Evolutionary conservation across 2,797 vertebrate species (phyloP).

Genomic region (Simalia tracyae): DNA sequence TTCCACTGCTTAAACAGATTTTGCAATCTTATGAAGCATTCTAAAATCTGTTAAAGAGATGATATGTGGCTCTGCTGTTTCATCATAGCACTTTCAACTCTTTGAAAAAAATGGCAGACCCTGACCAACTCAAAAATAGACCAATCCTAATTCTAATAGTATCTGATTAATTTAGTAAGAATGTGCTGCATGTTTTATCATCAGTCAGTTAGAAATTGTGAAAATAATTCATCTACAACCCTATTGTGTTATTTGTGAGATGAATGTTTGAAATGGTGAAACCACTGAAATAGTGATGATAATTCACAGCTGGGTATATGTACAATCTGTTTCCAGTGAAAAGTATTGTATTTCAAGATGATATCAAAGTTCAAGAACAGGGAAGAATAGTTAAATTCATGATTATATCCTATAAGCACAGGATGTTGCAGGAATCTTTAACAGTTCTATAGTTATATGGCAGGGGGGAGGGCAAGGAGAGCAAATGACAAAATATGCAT

Average conservation of each 20-base stretch:
- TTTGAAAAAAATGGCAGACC: not conserved
- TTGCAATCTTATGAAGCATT: not conserved
- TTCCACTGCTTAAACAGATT: not conserved
- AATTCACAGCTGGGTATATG: not conserved
- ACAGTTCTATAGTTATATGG: not conserved
- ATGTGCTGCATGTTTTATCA: not conserved
- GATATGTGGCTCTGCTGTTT: not conserved
- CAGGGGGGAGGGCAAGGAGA: not conserved
- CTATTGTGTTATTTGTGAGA: not conserved
- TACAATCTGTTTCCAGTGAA: not conserved
- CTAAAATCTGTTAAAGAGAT: not conserved
- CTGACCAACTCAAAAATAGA: not conserved
- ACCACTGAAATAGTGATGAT: not conserved
- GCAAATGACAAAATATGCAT: not conserved
- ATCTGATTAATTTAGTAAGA: not conserved
- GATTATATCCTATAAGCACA: too few species aligned
- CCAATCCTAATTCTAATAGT: not conserved
- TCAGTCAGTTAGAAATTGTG: fast-evolving
- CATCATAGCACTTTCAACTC: not conserved
- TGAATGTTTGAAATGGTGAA: constrained; percentile 26
- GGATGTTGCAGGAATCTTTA: not conserved
- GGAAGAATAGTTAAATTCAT: not conserved
- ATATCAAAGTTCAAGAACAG: not conserved
- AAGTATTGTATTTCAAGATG: not conserved
- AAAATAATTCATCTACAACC: not conserved